Percentiles rank a stretch among this genome's conserved stretches.
Conservation (phyloP, 2,797 vertebrate species). For the Masticophis lateralis region DNA sequence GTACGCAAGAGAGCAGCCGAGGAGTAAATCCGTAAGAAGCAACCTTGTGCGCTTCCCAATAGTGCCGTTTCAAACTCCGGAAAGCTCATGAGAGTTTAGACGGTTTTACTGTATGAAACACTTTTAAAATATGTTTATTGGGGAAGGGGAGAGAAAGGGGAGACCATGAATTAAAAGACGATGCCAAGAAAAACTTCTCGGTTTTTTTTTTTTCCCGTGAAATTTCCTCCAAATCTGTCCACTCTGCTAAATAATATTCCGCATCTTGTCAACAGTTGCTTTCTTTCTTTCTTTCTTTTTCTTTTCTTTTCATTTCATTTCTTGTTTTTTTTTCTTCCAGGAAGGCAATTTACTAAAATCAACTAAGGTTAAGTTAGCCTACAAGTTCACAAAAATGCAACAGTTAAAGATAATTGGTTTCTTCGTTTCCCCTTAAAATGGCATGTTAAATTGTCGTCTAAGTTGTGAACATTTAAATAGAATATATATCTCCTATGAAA, state of each 20-base stretch:
- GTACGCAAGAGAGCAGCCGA: constrained; percentile 40
- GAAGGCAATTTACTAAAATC: constrained; percentile 73
- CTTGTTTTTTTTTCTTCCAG: constrained; percentile 4
- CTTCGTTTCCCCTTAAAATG: constrained; percentile 53
- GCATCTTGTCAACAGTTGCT: constrained; percentile 68
- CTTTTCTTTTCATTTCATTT: neutral
- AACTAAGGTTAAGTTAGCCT: constrained; percentile 73
- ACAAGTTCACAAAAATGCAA: constrained; percentile 78
- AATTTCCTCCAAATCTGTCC: constrained; percentile 68
- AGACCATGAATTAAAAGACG: constrained; percentile 67
- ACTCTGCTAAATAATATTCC: constrained; percentile 65
- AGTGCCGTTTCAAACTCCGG: constrained; percentile 60
- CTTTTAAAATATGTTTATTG: constrained; percentile 74
- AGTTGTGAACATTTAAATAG: constrained; percentile 81
- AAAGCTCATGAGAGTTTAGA: constrained; percentile 70
- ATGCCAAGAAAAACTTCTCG: constrained; percentile 55
- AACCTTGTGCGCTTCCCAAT: constrained; percentile 45
- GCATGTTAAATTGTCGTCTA: constrained; percentile 77
- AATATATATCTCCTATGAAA: constrained; percentile 77
- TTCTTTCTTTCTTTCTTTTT: constrained; percentile 22
- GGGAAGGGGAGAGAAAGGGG: constrained; percentile 50
- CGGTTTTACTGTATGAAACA: constrained; percentile 70
- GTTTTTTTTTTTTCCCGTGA: constrained; percentile 48
- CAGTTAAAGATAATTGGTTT: constrained; percentile 70
- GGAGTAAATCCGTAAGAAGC: constrained; percentile 29